A percentile compares a stretch with the other conserved stretches of the same genome.
These are phyloP conservation scores for Cosmia trapezina DNA, from an alignment of 2,888 invertebrate genomes.

Conservation along the genomic window DNA sequence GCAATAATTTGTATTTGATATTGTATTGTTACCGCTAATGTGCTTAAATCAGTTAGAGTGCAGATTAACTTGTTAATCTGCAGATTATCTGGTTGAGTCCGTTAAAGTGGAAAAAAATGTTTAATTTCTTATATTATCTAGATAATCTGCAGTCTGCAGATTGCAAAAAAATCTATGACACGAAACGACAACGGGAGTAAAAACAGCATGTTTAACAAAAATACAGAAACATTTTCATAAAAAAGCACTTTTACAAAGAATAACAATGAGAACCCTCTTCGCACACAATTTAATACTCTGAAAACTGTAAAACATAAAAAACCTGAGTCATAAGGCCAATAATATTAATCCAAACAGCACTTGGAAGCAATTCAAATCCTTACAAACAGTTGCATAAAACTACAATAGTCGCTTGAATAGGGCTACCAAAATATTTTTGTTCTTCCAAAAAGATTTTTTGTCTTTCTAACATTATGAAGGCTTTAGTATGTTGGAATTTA, in stretches of 20 bases:
- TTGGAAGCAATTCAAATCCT: slow-evolving; percentile 78
- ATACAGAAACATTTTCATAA: slow-evolving; percentile 3
- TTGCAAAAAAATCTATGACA: too few species aligned
- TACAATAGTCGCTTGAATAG: slow-evolving; percentile 63
- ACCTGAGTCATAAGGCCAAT: slow-evolving; percentile 63
- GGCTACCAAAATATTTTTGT: slow-evolving; percentile 40
- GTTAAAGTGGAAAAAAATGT: too few species aligned
- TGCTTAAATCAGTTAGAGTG: too few species aligned
- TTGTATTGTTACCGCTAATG: too few species aligned
- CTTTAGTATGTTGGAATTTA: not conserved
- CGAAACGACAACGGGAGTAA: not conserved
- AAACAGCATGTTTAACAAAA: slow-evolving; percentile 4
- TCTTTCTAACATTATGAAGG: not conserved
- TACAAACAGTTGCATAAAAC: slow-evolving; percentile 78
- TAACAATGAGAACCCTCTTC: slow-evolving; percentile 27
- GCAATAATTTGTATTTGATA: too few species aligned
- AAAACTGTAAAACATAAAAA: slow-evolving; percentile 50
- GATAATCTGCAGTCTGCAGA: too few species aligned
- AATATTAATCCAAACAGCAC: slow-evolving; percentile 69
- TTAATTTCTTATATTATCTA: too few species aligned
- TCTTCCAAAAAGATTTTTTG: not conserved
- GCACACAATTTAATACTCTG: slow-evolving; percentile 39
- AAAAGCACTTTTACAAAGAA: not conserved
- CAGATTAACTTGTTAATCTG: too few species aligned
- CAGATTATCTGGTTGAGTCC: too few species aligned